Percentiles rank a stretch among this genome's conserved stretches.
Conservation (phyloP, 2,113 vertebrate species). For the Philantomba maxwellii region DNA sequence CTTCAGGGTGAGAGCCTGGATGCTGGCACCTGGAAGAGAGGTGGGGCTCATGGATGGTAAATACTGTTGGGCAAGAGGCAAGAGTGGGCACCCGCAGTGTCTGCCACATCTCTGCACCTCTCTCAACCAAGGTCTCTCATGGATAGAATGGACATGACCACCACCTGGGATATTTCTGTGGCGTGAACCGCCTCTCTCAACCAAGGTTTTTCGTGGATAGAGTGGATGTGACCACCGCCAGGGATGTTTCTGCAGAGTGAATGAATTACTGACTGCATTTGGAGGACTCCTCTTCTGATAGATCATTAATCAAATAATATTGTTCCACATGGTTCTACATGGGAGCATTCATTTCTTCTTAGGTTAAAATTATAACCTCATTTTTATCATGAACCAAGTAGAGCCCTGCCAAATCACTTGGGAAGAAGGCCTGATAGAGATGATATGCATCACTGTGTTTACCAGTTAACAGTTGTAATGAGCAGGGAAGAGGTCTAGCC, state of each 20-base stretch:
- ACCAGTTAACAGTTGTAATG: neutral
- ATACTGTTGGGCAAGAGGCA: rapidly evolving
- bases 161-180: neutral
- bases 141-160: rapidly evolving
- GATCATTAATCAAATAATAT: neutral
- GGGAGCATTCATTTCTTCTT: neutral
- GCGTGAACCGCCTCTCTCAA: neutral
- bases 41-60: rapidly evolving
- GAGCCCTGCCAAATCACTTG: neutral
- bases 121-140: neutral
- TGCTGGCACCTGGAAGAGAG: neutral
- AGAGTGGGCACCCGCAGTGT: rapidly evolving
- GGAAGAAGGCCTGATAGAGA: neutral
- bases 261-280: neutral
- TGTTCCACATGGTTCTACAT: neutral
- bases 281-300: neutral
- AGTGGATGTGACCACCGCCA: too few relatives aligned
- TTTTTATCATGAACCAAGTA: neutral
- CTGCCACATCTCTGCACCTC: rapidly evolving
- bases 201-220: too few relatives aligned
- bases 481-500: neutral
- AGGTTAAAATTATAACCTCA: neutral
- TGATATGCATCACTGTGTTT: too few relatives aligned
- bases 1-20: neutral
- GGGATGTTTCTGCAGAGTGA: neutral